Conservation (phyloP, 53 echinoderm and acorn worm genomes). For the Actinopyga echinites region DNA sequence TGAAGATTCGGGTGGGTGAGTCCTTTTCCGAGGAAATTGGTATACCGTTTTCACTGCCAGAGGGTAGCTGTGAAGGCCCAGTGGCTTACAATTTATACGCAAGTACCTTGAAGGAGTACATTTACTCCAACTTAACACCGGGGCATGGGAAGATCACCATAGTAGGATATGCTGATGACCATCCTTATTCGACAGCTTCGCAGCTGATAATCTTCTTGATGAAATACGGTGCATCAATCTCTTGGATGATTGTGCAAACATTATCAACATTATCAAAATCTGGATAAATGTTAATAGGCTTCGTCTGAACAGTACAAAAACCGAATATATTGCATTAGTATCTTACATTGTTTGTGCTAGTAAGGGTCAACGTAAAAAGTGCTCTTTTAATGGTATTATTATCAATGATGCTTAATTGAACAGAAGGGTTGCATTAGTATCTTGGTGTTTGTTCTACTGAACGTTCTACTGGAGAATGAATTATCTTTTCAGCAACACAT, state of each 20-base stretch:
- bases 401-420: neutral
- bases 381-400: neutral
- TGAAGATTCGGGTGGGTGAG: no score
- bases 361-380: no score
- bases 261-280: neutral
- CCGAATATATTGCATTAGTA: neutral
- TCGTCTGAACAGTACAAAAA: neutral
- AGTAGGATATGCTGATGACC: slow-evolving; percentile 32
- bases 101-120: slow-evolving; percentile 7
- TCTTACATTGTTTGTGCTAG: no score
- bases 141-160: no score
- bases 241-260: neutral
- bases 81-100: neutral
- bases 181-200: neutral
- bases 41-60: neutral
- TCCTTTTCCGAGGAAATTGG: slow-evolving; percentile 4
- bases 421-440: neutral
- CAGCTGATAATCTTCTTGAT: no score
- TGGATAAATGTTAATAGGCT: slow-evolving; percentile 3
- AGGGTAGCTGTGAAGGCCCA: neutral
- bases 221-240: no score
- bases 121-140: no score
- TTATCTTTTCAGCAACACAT: no score
- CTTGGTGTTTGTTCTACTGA: neutral
- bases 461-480: no score